Base-by-base conservation (phyloP, 2,888 invertebrate genomes). In the Oeneis ivallda region DNA sequence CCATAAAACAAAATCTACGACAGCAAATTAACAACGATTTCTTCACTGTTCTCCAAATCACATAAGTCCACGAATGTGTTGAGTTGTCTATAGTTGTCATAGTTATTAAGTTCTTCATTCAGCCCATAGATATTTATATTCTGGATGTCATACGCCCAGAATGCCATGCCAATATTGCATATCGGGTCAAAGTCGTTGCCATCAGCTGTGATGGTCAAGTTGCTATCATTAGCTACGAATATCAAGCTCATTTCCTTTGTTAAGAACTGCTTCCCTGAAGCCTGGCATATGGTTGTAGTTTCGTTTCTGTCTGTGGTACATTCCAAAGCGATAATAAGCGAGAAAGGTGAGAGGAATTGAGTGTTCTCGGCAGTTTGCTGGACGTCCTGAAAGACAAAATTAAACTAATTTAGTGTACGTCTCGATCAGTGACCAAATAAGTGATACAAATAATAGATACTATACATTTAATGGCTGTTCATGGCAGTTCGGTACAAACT, bases 61-160 rank as follows among this genome's bases (percentile, higher is more conserved):
- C 91, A 90, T 39, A 92, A 76, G 71, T 87, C 73, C 47, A 86
- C 76, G 5, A 65, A 68, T 0, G 66, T 65, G 11, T n/a, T 63
- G 5, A 86, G 67, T 49, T 76, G 66, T 71, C 74, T 83, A 61
- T 80, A 74, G 56, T 85, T 71, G 70, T 92, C 92, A 58, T 79
- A 93, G 73, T 92, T 91, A 67, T 92, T 92, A 9, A 81, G 58
- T 52, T 79, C 74, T 7, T 79, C 75, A 39, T 81, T 75, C 6
- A 93, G 77, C 6, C 92, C 92, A 62, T 85, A 92, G 6, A 92
- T 74, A 19, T 74, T 79, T 7, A 92, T 71, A 65, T 82, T 77
- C 47, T 68, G 71, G 1, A 92, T 73, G 1, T 53, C 67, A 13
- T 75, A 75, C 1, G 81, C 72, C 79, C 83, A 85, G 19, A 62